Conservation (phyloP, 1,140 invertebrate species). For the Zaprionus tsacasi region DNA sequence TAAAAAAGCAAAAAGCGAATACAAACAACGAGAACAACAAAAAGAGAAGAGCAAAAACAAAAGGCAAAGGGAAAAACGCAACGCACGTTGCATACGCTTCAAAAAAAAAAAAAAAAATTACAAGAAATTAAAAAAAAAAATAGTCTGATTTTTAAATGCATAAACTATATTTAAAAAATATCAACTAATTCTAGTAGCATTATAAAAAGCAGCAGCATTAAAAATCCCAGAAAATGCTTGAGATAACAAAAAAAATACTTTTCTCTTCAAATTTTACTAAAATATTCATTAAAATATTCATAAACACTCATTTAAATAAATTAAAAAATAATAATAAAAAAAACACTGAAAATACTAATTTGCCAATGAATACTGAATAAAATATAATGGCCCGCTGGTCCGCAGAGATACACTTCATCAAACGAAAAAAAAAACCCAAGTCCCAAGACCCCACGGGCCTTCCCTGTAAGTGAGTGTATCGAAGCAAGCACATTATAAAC, state of each 20-base stretch:
- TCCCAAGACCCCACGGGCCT: not conserved
- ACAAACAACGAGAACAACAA: slow-evolving; percentile 1
- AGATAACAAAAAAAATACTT: no score
- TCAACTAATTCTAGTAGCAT: not conserved
- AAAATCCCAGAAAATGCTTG: not conserved
- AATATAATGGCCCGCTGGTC: not conserved
- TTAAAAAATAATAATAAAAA: not conserved
- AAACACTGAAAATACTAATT: not conserved
- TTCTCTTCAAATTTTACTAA: no score
- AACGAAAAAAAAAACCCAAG: not conserved
- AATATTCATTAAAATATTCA: no score
- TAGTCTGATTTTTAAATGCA: no score
- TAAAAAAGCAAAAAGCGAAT: slow-evolving; percentile 26
- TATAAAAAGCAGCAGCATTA: not conserved
- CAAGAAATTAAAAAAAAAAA: not conserved
- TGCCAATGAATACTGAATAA: slow-evolving; percentile 2
- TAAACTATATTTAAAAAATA: not conserved
- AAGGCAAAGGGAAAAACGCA: not conserved
- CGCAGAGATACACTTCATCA: not conserved
- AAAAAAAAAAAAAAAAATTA: not conserved
- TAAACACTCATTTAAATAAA: not conserved
- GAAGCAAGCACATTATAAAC: slow-evolving; percentile 22
- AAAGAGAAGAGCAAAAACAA: slow-evolving; percentile 1
- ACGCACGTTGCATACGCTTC: slow-evolving; percentile 9
- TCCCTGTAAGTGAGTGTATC: slow-evolving; percentile 7